A percentile compares a stretch with the other conserved stretches of the same genome.
Evolutionary conservation across 92 coral and sea anemone species (phyloP).

Genomic region (Heteractis magnifica): DNA sequence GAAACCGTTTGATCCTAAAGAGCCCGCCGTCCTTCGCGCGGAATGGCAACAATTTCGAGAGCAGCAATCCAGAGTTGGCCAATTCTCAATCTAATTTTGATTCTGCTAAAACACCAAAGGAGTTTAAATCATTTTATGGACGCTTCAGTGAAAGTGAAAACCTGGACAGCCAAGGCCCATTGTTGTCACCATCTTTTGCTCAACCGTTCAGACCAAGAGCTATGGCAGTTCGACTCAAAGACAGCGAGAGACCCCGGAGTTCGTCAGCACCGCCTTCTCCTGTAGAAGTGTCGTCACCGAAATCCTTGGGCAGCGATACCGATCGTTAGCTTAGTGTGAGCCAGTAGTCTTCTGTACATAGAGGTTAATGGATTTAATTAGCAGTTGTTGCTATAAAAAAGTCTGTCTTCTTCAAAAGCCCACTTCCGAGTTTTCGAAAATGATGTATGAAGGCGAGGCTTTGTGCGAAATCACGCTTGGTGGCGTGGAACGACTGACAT

Average conservation of each 20-base stretch:
- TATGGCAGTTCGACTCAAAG: constrained; percentile 38
- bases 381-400: too few relatives aligned
- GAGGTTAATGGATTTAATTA: too few relatives aligned
- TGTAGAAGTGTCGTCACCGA: neutral
- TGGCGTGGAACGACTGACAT: too few relatives aligned
- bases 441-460: too few relatives aligned
- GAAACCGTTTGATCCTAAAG: neutral
- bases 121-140: neutral
- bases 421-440: too few relatives aligned
- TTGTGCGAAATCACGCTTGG: too few relatives aligned
- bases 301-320: neutral
- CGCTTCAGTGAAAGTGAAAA: neutral
- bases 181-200: constrained; percentile 54
- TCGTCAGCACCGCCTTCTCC: constrained; percentile 50
- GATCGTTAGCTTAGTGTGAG: neutral
- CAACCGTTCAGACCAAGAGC: constrained; percentile 63
- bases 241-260: constrained; percentile 53
- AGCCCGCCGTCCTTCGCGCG: too few relatives aligned
- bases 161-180: constrained; percentile 43
- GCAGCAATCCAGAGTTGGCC: neutral
- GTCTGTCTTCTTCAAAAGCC: too few relatives aligned
- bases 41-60: too few relatives aligned
- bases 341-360: too few relatives aligned
- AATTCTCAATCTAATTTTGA: neutral
- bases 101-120: neutral